phyloP scores from a whole-genome alignment of 2,888 invertebrate species.

The Hypercompe scribonia region DNA sequence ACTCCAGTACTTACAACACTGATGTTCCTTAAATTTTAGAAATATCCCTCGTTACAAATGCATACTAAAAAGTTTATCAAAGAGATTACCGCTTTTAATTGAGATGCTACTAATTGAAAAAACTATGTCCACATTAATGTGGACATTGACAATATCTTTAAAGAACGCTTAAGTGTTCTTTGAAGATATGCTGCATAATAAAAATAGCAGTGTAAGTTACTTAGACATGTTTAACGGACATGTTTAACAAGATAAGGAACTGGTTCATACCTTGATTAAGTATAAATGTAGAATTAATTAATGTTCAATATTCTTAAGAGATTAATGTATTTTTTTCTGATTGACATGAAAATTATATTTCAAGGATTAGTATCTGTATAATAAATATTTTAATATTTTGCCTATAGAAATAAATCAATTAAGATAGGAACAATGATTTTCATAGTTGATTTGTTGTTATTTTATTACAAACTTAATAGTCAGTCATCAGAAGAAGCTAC shows the following conservation, averaged over 20 bases:
- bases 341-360: not conserved
- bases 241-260: not conserved
- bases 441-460: too few species aligned
- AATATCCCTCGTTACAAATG: not conserved
- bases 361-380: not conserved
- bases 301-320: not conserved
- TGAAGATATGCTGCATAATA: not conserved
- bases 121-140: not conserved
- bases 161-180: too few species aligned
- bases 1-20: constrained; percentile 65
- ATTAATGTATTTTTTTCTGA: not conserved
- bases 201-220: not conserved
- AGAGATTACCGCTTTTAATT: not conserved
- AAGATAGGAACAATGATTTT: not conserved
- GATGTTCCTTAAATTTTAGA: constrained; percentile 64
- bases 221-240: not conserved
- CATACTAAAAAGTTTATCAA: not conserved
- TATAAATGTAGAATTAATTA: not conserved
- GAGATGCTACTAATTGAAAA: not conserved
- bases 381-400: not conserved
- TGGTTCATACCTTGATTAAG: not conserved
- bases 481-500: not conserved
- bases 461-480: too few species aligned
- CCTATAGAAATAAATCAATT: not conserved
- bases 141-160: too few species aligned